These are phyloP conservation scores for Hassar affinis DNA, from an alignment of 2,113 vertebrate genomes.

Conservation along the genomic window DNA sequence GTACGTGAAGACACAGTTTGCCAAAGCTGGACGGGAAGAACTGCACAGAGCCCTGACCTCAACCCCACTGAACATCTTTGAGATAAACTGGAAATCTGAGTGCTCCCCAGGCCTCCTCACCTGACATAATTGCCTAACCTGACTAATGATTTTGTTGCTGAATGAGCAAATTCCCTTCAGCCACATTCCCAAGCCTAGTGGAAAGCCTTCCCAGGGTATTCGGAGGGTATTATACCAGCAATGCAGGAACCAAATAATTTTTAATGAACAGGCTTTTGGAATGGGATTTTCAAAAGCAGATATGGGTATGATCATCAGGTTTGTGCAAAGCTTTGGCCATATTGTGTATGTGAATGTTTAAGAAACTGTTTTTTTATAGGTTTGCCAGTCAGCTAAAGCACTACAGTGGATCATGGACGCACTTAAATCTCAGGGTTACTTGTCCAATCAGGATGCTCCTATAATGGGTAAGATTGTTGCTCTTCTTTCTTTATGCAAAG, in stretches of 20 bases:
- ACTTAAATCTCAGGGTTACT: conserved; percentile 69
- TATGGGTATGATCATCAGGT: background rate
- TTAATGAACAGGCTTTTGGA: no score
- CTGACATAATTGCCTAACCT: background rate
- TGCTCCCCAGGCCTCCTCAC: background rate
- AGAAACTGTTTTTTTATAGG: conserved; percentile 64
- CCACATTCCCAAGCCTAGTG: background rate
- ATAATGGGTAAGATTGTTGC: conserved; percentile 69
- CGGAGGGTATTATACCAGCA: background rate
- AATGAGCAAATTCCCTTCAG: background rate
- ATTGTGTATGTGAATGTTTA: background rate
- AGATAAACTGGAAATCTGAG: background rate
- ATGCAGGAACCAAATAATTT: background rate
- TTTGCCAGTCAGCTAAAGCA: conserved; percentile 72
- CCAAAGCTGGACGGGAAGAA: background rate
- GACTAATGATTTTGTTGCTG: background rate
- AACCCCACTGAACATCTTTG: background rate
- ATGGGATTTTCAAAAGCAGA: background rate
- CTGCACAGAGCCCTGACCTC: background rate
- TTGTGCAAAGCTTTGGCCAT: background rate
- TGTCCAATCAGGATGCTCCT: conserved; percentile 62
- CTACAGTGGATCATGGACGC: conserved; percentile 83
- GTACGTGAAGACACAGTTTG: background rate
- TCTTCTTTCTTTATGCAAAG: background rate
- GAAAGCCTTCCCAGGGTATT: background rate